Evolutionary conservation across 2,888 invertebrate genomes (phyloP), one percentile per base, ranked within the genome.

Genomic region (Nomada hirtipes): DNA sequence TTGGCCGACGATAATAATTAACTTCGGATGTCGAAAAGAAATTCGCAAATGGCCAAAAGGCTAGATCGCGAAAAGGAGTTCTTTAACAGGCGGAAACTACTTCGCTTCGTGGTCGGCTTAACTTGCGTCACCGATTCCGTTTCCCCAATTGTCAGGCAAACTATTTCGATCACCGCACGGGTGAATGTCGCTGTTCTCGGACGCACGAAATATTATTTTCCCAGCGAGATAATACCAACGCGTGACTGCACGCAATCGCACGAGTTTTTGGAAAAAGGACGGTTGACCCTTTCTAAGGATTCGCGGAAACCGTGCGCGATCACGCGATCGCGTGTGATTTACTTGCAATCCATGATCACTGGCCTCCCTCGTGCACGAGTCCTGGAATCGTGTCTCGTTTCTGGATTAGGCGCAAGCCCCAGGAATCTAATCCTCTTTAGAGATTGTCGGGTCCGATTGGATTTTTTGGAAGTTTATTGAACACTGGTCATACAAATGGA

Each of bases 311-410:
- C 23, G 44, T 7, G n/a, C 26, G 15, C 23, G 52, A 55, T 55
- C 82, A 84, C 83, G 84, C 84, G 74, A 83, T 65, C 60, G 71
- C 26, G 69, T 79, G 79, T 79, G 83, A 83, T 83, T 72, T 65
- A 65, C 71, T 72, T 76, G 55, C 63, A 50, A 42, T 69, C 52
- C 60, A 23, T 55, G 59, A 72, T 81, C 47, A 68, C 67, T 61
- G 20, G 44, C 26, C 44, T 26, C 18, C 20, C 11, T 63, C 65
- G 65, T 59, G 60, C 26, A 60, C 71, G 53, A n/a, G 42, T 20
- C 61, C 29, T 2, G 60, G 11, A 68, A 55, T 10, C 75, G 9
- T 44, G 7, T 42, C 18, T 23, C 9, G 2, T 42, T 13, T 18
- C 0, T 13, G 18, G 68, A 68, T 55, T 44, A 23, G 23, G 11